Evolutionary conservation across 2,113 vertebrate species (phyloP), one percentile per base, ranked within the genome.

Genomic region (Madoqua kirkii): DNA sequence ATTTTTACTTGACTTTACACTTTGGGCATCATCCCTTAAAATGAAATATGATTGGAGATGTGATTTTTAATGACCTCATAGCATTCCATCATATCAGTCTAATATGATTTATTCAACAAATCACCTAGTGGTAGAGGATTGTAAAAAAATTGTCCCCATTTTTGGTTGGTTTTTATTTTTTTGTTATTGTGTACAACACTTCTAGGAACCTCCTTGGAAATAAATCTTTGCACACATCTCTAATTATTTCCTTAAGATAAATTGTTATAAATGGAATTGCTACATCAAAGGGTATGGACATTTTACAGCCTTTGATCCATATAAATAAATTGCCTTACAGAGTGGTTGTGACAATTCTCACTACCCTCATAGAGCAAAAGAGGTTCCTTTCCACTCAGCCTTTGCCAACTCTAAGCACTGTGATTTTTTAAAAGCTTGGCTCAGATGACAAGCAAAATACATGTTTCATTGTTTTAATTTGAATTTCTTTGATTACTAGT

Each of bases 221-320:
- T 95, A 94, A 90, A 97, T 97, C 97, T 97, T 85, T 54, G n/a
- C 17, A 21, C 27, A 79, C 81, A 84, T 91, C 86, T 97, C 91
- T 96, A 97, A 95, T 97, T 93, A 94, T 97, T 93, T 97, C 92
- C 96, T 96, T 93, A 94, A 91, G 86, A 84, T 57, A 94, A 87
- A 91, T 89, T 88, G 89, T 87, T 93, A 60, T 95, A 97, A 96
- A 95, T 95, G 97, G 79, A 96, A 87, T 94, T 84, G 86, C 86
- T 86, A 88, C 62, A 96, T 91, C 89, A 97, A 94, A 97, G 71
- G 36, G 71, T 81, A 67, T 54, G 71, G 78, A 33, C 45, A 48
- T 96, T 94, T 97, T 95, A 93, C 89, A 97, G 89, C 74, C 60
- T 94, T 95, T 96, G 96, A 96, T 97, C 96, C 62, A 17, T 74